phyloP scores from a whole-genome alignment of 2,888 invertebrate species.

The Bursaphelenchus okinawaensis region DNA sequence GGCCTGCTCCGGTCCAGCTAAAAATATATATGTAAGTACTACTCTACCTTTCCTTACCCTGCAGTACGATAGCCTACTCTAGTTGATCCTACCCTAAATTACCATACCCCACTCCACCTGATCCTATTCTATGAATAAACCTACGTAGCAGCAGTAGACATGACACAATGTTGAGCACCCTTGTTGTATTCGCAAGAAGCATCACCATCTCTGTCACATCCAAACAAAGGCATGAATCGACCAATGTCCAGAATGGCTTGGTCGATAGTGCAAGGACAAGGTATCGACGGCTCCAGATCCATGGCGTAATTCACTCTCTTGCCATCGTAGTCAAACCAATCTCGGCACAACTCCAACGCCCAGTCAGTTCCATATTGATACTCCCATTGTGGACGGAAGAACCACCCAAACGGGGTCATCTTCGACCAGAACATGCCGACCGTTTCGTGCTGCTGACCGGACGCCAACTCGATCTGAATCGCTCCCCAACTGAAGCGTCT shows the following conservation, averaged over 20 bases:
- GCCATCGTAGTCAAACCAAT: conserved; percentile 69
- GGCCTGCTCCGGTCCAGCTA: conserved; percentile 64
- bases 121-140: too few relatives aligned
- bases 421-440: conserved; percentile 76
- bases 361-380: conserved; percentile 73
- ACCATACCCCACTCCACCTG: too few relatives aligned
- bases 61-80: too few relatives aligned
- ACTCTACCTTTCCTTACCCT: too few relatives aligned
- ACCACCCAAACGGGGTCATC: conserved; percentile 87
- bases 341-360: conserved; percentile 77
- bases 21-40: conserved; percentile 63
- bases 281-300: conserved; percentile 43
- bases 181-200: conserved; percentile 77
- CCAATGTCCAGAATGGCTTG: conserved; percentile 64
- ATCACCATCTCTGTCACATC: conserved; percentile 85
- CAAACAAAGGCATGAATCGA: conserved; percentile 80
- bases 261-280: conserved; percentile 82
- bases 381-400: conserved; percentile 73
- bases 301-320: conserved; percentile 43
- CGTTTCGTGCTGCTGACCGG: conserved; percentile 25
- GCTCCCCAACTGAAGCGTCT: conserved; percentile 31
- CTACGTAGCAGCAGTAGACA: conserved; percentile 31
- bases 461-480: conserved; percentile 30
- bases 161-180: conserved; percentile 58
- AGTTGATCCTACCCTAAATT: too few relatives aligned